Evolutionary conservation across 2,797 vertebrate genomes (phyloP), one percentile per base, ranked within the genome.

Genomic region (Myotis myotis): DNA sequence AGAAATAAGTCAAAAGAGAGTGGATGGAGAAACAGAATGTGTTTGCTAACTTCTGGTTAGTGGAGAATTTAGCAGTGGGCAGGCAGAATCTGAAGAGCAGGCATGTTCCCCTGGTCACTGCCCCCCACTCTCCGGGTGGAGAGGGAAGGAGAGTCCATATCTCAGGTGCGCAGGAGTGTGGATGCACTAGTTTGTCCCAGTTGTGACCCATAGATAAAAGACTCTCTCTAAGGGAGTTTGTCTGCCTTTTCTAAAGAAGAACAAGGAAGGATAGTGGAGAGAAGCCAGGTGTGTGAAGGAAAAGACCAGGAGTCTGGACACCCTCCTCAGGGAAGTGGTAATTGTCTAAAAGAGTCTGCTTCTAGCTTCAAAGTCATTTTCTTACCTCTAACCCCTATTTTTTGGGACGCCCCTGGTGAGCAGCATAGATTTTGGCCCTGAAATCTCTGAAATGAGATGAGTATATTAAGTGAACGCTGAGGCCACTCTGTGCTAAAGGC

Each of bases 401-500:
- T 79, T 55, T 93, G 60, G 79, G 30, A 49, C 57, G 3, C 22
- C 22, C 17, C 4, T 49, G 20, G 5, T 57, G 71, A 72, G 38
- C 19, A 80, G 33, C 41, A 16, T 20, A 78, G 62, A 78, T 68
- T 72, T 89, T 92, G 38, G 23, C 49, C n/a, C 66, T n/a, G 22
- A 79, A 80, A 41, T 0, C 16, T 28, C 16, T 95, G 66, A 91
- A 72, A 13, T 49, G 38, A 47, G n/a, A 68, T 51, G 36, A 76
- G 22, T 78, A 15, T 49, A 76, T 87, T 95, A 96, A 89, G 92
- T 94, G 71, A 87, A 93, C 23, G 76, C 22, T 8, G 89, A 91
- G 86, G 8, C 68, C 23, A 93, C 47, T 84, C 20, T 91, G 30
- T 84, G 17, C 53, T 51, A 51, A 81, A 89, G 72, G 23, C 38